These are phyloP conservation scores for Rhadinocentrus ornatus DNA, from an alignment of 2,797 vertebrate genomes.

Conservation along the genomic window DNA sequence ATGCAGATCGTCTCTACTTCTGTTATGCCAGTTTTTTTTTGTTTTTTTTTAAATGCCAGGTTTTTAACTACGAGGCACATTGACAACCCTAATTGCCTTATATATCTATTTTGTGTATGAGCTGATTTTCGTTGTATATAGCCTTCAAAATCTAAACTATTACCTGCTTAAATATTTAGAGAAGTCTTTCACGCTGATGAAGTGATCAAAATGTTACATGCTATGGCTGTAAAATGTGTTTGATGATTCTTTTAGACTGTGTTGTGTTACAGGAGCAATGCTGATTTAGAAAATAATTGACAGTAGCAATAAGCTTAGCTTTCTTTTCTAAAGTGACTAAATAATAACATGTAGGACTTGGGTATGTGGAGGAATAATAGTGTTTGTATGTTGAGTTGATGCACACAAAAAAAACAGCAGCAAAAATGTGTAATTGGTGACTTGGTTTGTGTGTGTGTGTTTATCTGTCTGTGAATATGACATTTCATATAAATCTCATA, in stretches of 20 bases:
- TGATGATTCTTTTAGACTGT: constrained; percentile 17
- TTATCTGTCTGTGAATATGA: constrained; percentile 22
- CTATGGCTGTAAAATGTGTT: constrained; percentile 28
- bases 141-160: constrained; percentile 7
- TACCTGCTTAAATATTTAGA: constrained; percentile 6
- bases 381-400: constrained; percentile 24
- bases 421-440: constrained; percentile 7
- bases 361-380: constrained; percentile 22
- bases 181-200: constrained; percentile 19
- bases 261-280: constrained; percentile 44
- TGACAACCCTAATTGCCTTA: neutral
- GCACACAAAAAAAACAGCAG: constrained; percentile 22
- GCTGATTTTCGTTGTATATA: constrained; percentile 3
- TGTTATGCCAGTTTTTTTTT: neutral
- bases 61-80: neutral
- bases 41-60: too few species aligned
- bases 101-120: neutral
- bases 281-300: constrained; percentile 51
- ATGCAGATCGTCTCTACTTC: neutral
- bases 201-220: constrained; percentile 24
- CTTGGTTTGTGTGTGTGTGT: constrained; percentile 9
- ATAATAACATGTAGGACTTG: constrained; percentile 42
- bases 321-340: constrained; percentile 52
- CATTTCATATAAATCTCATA: constrained; percentile 13
- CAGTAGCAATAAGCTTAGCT: constrained; percentile 50